Evolutionary conservation across 2,113 vertebrate genomes (phyloP).

Genomic region (Anarhynchus alexandrinus): DNA sequence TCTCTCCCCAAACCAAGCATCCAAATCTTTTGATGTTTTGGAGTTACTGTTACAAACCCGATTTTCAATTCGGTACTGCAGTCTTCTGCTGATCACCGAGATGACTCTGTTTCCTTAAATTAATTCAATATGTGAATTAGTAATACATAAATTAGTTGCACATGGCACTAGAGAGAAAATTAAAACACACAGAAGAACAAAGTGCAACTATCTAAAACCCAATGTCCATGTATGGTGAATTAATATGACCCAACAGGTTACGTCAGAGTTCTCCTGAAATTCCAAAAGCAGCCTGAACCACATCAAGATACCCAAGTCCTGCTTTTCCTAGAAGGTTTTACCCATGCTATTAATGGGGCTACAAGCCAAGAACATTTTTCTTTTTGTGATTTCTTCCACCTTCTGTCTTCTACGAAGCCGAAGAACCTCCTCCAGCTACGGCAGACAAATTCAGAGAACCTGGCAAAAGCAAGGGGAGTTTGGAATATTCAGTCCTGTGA

Average conservation of each 20-base stretch:
- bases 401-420: not conserved
- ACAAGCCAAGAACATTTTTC: not conserved
- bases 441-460: not conserved
- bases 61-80: constrained; percentile 9
- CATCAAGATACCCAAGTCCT: not conserved
- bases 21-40: not conserved
- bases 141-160: constrained; percentile 62
- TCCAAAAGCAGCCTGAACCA: not conserved
- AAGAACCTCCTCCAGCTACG: not conserved
- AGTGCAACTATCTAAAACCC: not conserved
- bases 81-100: constrained; percentile 20
- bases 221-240: not conserved
- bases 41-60: not conserved
- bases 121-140: constrained; percentile 68
- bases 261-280: not conserved
- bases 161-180: constrained; percentile 43
- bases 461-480: not conserved
- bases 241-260: not conserved
- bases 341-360: not conserved
- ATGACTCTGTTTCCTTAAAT: constrained; percentile 57
- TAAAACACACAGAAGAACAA: constrained; percentile 14
- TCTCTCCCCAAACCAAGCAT: not conserved
- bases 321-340: constrained; percentile 37
- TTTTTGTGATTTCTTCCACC: not conserved
- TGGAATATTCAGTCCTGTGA: not conserved